Evolutionary conservation across 2,113 vertebrate species (phyloP), one percentile per base, ranked within the genome.

Genomic region (Nothocercus julius): DNA sequence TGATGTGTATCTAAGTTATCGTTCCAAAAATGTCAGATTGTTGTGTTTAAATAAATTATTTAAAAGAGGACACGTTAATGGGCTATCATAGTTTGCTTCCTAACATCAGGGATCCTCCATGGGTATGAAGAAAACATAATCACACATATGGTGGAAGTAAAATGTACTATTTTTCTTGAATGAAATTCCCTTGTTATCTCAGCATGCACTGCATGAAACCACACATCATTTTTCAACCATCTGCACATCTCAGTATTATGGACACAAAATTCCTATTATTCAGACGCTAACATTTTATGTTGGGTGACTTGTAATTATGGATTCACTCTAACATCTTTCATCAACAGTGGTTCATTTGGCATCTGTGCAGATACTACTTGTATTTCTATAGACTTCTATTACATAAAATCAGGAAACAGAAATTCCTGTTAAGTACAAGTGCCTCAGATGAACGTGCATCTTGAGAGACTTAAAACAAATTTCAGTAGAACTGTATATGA

Each of bases 171-270:
- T 95, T 90, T 95, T 93, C 94, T 81, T 94, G 85, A 97, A 92
- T 89, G 67, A 63, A 93, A 91, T 97, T 87, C 95, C 96, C 96
- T 97, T 97, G 95, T 98, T 97, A 97, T 95, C 97, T 97, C 97
- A 97, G 95, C 94, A 88, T 93, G 97, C 90, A 91, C 85, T 82
- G 75, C 89, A 95, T 91, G 91, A 93, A 80, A 91, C 66, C 87
- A 81, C 67, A 92, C 92, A 96, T 91, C 75, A 95, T 93, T 96
- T 96, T 96, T 96, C 91, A 97, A 77, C 95, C 92, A 93, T 95
- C 96, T 97, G 95, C 53, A 90, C 85, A 93, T 92, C 83, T 96
- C 94, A 38, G 81, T 58, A 69, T 84, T 92, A 92, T 38, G 82
- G 76, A 95, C 89, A 97, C 77, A 93, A 93, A 79, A 85, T 68